Conservation (phyloP, 2,797 vertebrate genomes). For the Cercopithecus petaurista region DNA sequence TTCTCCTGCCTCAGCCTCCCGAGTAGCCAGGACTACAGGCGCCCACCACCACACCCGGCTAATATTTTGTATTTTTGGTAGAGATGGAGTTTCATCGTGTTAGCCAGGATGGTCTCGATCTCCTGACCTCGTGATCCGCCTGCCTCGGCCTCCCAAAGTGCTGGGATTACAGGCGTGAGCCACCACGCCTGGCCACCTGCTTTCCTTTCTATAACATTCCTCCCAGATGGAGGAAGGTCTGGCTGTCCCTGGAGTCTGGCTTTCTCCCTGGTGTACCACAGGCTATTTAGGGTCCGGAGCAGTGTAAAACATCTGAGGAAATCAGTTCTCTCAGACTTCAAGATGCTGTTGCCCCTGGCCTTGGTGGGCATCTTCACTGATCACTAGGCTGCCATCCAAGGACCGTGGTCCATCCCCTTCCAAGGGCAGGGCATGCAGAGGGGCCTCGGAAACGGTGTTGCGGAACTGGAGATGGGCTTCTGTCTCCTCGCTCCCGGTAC, state of each 20-base stretch:
- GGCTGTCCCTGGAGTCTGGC: not conserved
- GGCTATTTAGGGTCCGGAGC: not conserved
- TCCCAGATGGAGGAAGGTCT: not conserved
- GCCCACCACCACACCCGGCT: accelerated
- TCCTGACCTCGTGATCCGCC: no score
- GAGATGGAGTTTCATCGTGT: no score
- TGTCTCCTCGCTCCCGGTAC: not conserved
- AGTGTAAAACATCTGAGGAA: not conserved
- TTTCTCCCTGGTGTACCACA: not conserved
- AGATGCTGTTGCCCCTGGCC: not conserved
- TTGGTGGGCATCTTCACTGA: not conserved
- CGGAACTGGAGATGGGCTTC: not conserved
- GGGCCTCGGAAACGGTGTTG: not conserved
- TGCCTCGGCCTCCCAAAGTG: no score
- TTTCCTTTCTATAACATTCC: not conserved
- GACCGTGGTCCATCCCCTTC: no score
- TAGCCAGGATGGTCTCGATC: no score
- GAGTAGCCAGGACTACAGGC: no score
- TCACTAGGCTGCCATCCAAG: not conserved
- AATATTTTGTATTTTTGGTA: no score
- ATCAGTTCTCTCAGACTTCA: not conserved
- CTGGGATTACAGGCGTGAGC: no score
- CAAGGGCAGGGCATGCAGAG: not conserved
- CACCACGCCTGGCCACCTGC: accelerated
- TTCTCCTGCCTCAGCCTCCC: no score